Conservation (phyloP, 1,140 invertebrate genomes). For the Melitaea cinxia region DNA sequence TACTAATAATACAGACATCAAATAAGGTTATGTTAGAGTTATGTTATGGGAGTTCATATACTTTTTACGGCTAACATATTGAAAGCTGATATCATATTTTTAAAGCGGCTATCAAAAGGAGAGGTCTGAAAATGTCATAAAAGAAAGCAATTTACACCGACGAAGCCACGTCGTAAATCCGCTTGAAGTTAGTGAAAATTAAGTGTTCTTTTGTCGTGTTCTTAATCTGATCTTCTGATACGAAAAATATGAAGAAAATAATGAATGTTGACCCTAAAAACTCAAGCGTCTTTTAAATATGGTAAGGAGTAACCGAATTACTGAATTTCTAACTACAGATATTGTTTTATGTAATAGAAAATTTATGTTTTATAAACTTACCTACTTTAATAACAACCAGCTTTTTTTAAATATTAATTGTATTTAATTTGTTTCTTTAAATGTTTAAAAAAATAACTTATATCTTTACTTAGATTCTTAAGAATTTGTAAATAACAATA, state of each 20-base stretch:
- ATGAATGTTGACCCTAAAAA: constrained; percentile 7
- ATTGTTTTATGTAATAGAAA: too few species aligned
- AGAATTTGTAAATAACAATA: too few species aligned
- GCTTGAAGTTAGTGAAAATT: constrained; percentile 54
- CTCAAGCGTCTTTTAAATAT: background rate
- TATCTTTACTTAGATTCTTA: too few species aligned
- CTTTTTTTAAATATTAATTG: too few species aligned
- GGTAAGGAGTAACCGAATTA: background rate
- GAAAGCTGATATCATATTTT: constrained; percentile 34
- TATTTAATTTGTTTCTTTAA: too few species aligned
- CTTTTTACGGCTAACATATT: constrained; percentile 28
- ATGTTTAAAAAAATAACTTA: too few species aligned
- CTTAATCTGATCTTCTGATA: constrained; percentile 32
- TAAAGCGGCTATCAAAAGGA: constrained; percentile 36
- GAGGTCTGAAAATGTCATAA: constrained; percentile 52
- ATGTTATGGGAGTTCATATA: constrained; percentile 14
- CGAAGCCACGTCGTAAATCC: constrained; percentile 52
- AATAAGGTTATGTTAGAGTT: too few species aligned
- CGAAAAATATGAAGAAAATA: constrained; percentile 13
- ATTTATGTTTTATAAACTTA: too few species aligned
- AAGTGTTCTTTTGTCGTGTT: constrained; percentile 57
- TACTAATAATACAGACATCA: background rate
- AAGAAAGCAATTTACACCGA: constrained; percentile 61
- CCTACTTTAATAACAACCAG: too few species aligned
- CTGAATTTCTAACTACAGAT: too few species aligned